Conservation (phyloP, 2,797 vertebrate species). For the Eulemur albifrons region DNA sequence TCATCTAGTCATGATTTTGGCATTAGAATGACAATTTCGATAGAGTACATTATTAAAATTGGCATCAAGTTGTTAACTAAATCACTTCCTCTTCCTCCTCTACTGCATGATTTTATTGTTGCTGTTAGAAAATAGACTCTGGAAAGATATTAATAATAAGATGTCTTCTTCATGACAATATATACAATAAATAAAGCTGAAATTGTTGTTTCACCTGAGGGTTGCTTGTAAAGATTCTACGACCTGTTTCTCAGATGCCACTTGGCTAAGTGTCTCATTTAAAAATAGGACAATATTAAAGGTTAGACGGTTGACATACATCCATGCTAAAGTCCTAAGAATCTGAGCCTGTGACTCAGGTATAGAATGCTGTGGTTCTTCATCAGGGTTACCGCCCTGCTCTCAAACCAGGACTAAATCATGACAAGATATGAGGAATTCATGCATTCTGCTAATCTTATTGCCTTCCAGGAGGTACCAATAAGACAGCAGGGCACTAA, state of each 20-base stretch:
- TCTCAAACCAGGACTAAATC: constrained; percentile 58
- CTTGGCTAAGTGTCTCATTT: constrained; percentile 20
- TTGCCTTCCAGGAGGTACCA: constrained; percentile 60
- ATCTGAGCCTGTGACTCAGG: neutral
- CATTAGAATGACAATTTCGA: neutral
- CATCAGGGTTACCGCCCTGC: neutral
- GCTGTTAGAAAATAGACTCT: constrained; percentile 38
- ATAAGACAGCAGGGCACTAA: constrained; percentile 60
- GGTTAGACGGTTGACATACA: neutral
- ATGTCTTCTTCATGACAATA: neutral
- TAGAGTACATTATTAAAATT: neutral
- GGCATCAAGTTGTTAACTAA: neutral
- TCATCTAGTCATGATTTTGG: neutral
- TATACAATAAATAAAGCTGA: neutral
- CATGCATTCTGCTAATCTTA: constrained; percentile 41
- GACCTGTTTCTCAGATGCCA: neutral
- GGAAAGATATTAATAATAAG: constrained; percentile 27
- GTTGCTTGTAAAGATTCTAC: neutral
- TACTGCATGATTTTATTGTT: constrained; percentile 1
- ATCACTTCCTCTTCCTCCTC: neutral
- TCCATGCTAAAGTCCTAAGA: neutral
- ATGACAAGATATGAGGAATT: constrained; percentile 40
- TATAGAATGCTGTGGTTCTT: neutral
- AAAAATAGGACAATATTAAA: constrained; percentile 1
- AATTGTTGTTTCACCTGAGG: neutral